Base-by-base conservation (phyloP, 2,888 invertebrate genomes). In the Pandemis cinnamomeana region DNA sequence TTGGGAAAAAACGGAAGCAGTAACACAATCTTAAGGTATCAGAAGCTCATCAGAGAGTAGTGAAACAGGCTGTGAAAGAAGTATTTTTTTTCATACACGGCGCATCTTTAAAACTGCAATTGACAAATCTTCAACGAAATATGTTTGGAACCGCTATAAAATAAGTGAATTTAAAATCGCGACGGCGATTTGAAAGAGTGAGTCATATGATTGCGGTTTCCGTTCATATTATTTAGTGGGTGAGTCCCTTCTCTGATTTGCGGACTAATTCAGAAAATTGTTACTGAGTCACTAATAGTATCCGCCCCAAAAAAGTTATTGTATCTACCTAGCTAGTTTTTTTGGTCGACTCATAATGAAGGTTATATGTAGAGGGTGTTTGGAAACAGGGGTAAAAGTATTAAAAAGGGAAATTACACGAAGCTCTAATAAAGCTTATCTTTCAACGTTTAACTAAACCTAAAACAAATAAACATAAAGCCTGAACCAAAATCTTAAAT, bases 171-270 rank as follows among this genome's bases (percentile, higher is more conserved):
- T 69, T 44, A 73, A 61, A 61, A 66, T 69, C 60, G 72, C 58
- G 72, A 64, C 63, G 72, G 72, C 46, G 48, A 41, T 20, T 15
- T 64, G 69, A 60, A 70, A 36, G n/a, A 61, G 53, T 67, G 70
- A 74, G 44, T 71, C 74, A 71, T 71, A 61, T 55, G 44, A 20
- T 55, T 74, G 74, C 53, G 74, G 74, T 74, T 74, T 73, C 73
- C 20, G 42, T 58, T 27, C 27, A 8, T 63, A 71, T 53, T 71
- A 75, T 75, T 75, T 71, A 48, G 13, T 63, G 58, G 58, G 67
- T 60, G 10, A 36, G 63, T 13, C 51, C 53, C 41, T 10, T 61
- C 44, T 41, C 51, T 71, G 70, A 62, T 74, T 71, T 71, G 70
- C 58, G 61, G 67, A 67, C 67, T 74, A 72, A 72, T 64, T 69